phyloP scores from a whole-genome alignment of 2,113 vertebrate genomes.

The Diadophis punctatus region DNA sequence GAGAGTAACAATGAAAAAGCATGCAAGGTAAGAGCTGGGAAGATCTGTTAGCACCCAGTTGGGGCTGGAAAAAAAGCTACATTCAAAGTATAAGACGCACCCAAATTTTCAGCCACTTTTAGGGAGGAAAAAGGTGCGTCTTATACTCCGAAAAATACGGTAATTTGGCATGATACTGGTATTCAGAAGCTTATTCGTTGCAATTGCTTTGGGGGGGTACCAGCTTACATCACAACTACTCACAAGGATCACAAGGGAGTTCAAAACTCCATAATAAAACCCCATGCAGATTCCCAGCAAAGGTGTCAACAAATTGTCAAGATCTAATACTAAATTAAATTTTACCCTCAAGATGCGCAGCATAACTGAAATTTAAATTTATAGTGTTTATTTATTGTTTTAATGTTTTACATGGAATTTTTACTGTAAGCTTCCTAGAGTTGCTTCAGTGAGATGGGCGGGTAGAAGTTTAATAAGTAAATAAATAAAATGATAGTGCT shows the following conservation, averaged over 20 bases:
- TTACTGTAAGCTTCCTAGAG: too few relatives aligned
- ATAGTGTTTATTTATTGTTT: too few relatives aligned
- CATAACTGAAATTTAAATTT: neutral
- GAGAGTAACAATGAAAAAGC: too few relatives aligned
- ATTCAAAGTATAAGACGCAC: too few relatives aligned
- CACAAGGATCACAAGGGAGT: constrained; percentile 46
- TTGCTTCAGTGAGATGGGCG: neutral
- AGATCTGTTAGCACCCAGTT: too few relatives aligned
- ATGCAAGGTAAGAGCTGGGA: too few relatives aligned
- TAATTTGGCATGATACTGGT: constrained; percentile 57
- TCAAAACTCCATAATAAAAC: constrained; percentile 47
- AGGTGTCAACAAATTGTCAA: neutral
- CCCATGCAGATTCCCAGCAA: constrained; percentile 47
- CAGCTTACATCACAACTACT: constrained; percentile 36
- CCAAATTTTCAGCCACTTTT: too few relatives aligned
- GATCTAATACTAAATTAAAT: accelerated
- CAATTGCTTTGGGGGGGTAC: constrained; percentile 63
- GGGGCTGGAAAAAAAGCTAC: too few relatives aligned
- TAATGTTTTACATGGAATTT: too few relatives aligned
- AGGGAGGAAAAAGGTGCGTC: too few relatives aligned
- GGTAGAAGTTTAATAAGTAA: neutral
- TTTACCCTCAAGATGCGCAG: neutral
- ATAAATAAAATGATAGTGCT: neutral
- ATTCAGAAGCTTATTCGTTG: constrained; percentile 58
- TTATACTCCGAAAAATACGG: too few relatives aligned